Evolutionary conservation across 2,888 invertebrate species (phyloP).

Genomic region (Melipona beecheii): DNA sequence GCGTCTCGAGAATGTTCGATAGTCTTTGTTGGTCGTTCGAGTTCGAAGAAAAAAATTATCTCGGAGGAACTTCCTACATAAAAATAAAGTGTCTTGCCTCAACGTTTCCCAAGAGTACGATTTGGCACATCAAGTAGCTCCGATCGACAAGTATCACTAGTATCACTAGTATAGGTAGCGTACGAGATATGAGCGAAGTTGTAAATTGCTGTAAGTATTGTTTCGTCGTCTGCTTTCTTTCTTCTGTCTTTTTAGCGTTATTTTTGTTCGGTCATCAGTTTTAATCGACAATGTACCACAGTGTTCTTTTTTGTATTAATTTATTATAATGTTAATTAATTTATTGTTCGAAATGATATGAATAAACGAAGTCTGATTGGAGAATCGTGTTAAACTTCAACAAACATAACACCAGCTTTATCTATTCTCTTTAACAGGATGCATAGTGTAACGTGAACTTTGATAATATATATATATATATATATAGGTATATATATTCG

Average conservation of each 20-base stretch:
- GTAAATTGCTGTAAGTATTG: constrained; percentile 40
- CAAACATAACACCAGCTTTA: constrained; percentile 23
- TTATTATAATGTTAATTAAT: constrained; percentile 51
- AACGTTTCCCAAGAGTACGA: constrained; percentile 10
- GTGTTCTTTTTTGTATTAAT: constrained; percentile 46
- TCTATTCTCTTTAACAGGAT: neutral
- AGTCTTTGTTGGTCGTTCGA: neutral
- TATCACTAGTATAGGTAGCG: neutral
- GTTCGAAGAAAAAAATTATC: neutral
- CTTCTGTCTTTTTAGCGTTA: constrained; percentile 33
- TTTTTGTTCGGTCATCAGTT: constrained; percentile 25
- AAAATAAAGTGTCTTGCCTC: neutral
- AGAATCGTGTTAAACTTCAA: constrained; percentile 35
- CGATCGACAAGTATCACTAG: neutral
- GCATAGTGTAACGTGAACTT: constrained; percentile 7
- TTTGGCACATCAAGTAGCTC: neutral
- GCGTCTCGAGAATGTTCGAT: neutral
- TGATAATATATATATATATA: neutral
- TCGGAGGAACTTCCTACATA: neutral
- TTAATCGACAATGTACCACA: constrained; percentile 42
- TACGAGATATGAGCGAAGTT: constrained; percentile 3
- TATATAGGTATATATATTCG: neutral
- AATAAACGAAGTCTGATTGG: constrained; percentile 50
- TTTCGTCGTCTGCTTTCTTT: constrained; percentile 29
- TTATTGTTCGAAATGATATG: constrained; percentile 43